Evolutionary conservation across 2,888 invertebrate species (phyloP), one percentile per base, ranked within the genome.

Genomic region (Monoplex corrugatus): DNA sequence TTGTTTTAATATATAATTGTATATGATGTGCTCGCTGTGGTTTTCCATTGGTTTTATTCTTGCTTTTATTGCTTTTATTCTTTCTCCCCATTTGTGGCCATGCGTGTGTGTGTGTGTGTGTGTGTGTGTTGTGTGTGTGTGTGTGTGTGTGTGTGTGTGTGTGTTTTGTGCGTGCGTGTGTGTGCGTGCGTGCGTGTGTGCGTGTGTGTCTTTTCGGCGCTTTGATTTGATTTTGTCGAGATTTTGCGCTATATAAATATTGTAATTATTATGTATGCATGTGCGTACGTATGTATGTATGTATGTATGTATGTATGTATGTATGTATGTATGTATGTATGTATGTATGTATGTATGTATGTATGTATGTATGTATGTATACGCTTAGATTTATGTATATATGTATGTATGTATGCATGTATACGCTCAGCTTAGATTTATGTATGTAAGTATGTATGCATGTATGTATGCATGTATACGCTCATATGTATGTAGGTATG

Each of bases 351-450:
- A 32, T 32, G 72, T 32, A 32, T 32, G 72, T 16, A 83, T 3
- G 43, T 32, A 82, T 32, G 63, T 57, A 80, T 63, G 57, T 40
- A 82, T 32, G 78, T 57, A 63, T 38, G 63, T 82, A 82, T 32
- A 82, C 43, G 32, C 35, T 32, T 82, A 87, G 35, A 87, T 78
- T 78, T 45, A 87, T 35, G 78, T 32, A 75, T 45, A 78, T 35
- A 87, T 72, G 72, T 35, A 87, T 43, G 72, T 35, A 87, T 72
- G 72, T 38, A 86, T 38, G 63, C 50, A 68, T 63, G 63, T 38
- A 86, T 63, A 86, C 57, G 35, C 38, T 63, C 35, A n/a, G n/a
- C n/a, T n/a, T n/a, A n/a, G 35, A 28, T 57, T 19, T 57, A 72
- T 43, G 72, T 32, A 72, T n/a, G 72, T 43, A 72, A 23, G 40